Conservation (phyloP, 1,140 invertebrate species). For the Triops cancriformis region DNA sequence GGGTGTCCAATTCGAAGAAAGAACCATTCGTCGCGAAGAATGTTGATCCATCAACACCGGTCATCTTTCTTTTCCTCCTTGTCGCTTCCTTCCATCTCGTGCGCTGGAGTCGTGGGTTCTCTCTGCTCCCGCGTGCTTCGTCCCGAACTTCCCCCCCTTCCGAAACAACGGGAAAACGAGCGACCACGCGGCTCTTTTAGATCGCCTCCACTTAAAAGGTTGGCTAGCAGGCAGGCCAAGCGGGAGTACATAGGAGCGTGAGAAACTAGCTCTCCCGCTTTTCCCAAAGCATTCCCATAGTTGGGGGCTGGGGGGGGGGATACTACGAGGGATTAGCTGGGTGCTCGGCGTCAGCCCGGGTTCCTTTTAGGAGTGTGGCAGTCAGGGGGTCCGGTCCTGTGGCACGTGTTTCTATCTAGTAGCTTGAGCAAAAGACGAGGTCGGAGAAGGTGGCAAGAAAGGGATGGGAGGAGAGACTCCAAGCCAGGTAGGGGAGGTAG, state of each 20-base stretch:
- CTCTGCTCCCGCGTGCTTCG: slow-evolving; percentile 2
- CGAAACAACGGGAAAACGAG: not conserved
- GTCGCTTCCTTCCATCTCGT: not conserved
- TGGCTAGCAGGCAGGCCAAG: slow-evolving; percentile 7
- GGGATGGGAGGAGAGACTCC: not conserved
- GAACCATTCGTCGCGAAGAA: slow-evolving; percentile 9
- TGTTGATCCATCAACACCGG: slow-evolving; percentile 5
- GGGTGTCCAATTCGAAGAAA: slow-evolving; percentile 9
- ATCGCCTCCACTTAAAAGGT: slow-evolving; percentile 5
- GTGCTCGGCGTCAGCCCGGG: slow-evolving; percentile 11
- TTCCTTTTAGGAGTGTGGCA: slow-evolving; percentile 14
- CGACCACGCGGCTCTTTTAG: slow-evolving; percentile 12
- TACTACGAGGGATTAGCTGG: not conserved
- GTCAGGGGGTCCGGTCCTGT: slow-evolving; percentile 15
- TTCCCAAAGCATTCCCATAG: slow-evolving; percentile 13
- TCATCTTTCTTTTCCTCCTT: not conserved
- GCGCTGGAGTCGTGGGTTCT: not conserved
- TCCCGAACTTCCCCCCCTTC: not conserved
- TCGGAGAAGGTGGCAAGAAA: slow-evolving; percentile 11
- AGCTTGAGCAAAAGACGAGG: slow-evolving; percentile 19
- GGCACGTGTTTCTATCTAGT: slow-evolving; percentile 13
- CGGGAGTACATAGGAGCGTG: slow-evolving; percentile 4
- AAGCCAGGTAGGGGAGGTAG: slow-evolving; percentile 10
- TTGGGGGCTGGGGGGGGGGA: slow-evolving; percentile 1
- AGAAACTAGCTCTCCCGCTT: slow-evolving; percentile 12